Evolutionary conservation across 2,113 vertebrate genomes (phyloP), one percentile per base, ranked within the genome.

Genomic region (Phyllostomus hastatus): DNA sequence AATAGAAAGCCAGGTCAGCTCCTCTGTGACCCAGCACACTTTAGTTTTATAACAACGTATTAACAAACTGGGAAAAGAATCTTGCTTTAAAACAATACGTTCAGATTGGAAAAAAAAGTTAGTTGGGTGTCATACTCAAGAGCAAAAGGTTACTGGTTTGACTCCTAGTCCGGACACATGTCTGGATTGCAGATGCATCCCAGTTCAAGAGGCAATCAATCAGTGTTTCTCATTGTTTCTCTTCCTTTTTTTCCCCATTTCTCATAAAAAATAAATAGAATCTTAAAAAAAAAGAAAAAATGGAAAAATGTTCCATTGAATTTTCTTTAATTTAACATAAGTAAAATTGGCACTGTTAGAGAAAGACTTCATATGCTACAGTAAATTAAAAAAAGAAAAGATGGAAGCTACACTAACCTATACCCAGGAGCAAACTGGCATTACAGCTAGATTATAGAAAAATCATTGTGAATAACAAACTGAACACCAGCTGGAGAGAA

Each of bases 41-140:
- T 92, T 24, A 69, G 17, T 33, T 64, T n/a, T 72, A 15, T 83
- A 76, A 50, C 24, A 92, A 59, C 59, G 88, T 33, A 46, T 86
- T 33, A 86, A 28, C 1, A 4, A 94, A 64, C 19, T 96, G 10
- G 16, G 87, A 73, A 59, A 78, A 75, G 16, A 90, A 79, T 94
- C 28, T 41, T 85, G 15, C 24, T 96, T 95, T 91, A 93, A 96
- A 94, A 84, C 26, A 73, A 59, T 61, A 11, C 88, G 19, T 73
- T 89, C 86, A 82, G 52, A 82, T 28, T 69, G 11, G 59, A 69
- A 59, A 50, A 31, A 64, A 64, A 64, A 64, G 10, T 64, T 64
- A 26, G 61, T 64, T 64, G 61, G 61, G 61, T 64, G 28, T 64
- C 28, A 64, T 64, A 26, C 11, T 5, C 31, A 26, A 31, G 28